Evolutionary conservation across 2,113 vertebrate species (phyloP).

Genomic region (Sylvietta virens): DNA sequence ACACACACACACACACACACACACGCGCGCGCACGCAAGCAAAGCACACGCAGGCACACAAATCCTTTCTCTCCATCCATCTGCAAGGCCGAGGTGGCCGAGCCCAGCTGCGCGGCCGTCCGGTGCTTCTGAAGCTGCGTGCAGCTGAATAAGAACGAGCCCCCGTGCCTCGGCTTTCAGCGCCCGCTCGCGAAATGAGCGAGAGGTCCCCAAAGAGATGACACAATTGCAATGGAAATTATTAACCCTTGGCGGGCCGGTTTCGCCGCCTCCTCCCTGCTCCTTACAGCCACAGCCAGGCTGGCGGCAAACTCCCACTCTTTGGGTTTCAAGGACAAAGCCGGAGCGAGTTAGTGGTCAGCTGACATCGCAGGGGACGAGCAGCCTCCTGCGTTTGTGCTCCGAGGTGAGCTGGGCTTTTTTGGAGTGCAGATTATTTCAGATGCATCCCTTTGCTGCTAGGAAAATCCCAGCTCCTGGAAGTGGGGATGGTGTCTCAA

Average conservation of each 20-base stretch:
- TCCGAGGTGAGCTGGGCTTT: neutral
- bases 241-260: conserved; percentile 56
- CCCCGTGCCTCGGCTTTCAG: conserved; percentile 58
- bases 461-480: neutral
- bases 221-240: conserved; percentile 67
- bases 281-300: neutral
- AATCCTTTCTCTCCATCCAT: conserved; percentile 69
- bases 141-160: conserved; percentile 61
- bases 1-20: neutral
- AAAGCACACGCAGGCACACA: conserved; percentile 40
- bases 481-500: neutral
- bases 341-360: neutral
- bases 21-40: neutral
- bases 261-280: neutral
- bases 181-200: conserved; percentile 59
- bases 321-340: conserved; percentile 42
- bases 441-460: neutral
- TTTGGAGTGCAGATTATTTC: neutral
- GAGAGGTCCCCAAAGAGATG: conserved; percentile 75
- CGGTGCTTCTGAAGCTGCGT: conserved; percentile 15
- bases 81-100: conserved; percentile 61
- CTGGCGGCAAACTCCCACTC: neutral
- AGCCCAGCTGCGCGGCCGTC: conserved; percentile 70
- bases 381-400: neutral
- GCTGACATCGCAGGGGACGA: neutral